Conservation (phyloP, 2,113 vertebrate genomes). For the Antennarius striatus region DNA sequence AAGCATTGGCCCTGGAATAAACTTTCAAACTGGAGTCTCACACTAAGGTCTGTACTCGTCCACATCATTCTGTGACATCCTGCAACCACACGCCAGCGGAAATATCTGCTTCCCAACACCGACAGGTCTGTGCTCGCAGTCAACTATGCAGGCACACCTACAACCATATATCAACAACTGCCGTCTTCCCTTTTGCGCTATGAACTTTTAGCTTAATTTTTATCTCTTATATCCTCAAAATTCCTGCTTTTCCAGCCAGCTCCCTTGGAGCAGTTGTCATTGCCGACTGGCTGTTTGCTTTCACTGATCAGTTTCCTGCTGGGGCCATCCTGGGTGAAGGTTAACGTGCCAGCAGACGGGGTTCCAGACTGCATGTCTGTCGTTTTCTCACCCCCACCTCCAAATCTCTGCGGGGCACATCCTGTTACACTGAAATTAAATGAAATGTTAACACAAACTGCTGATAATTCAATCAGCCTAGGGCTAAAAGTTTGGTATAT, state of each 20-base stretch:
- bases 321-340: constrained; percentile 37
- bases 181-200: not conserved
- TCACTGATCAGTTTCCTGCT: constrained; percentile 38
- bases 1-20: constrained; percentile 37
- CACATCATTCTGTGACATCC: constrained; percentile 13
- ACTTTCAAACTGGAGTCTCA: constrained; percentile 35
- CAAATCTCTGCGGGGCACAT: not conserved
- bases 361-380: constrained; percentile 9
- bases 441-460: constrained; percentile 4
- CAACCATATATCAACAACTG: not conserved
- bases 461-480: constrained; percentile 3
- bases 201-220: not conserved
- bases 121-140: constrained; percentile 2
- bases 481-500: not conserved
- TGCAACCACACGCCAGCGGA: constrained; percentile 14
- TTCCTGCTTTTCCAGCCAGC: constrained; percentile 16
- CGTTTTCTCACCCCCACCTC: constrained; percentile 8
- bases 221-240: too few species aligned
- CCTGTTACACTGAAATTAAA: constrained; percentile 4
- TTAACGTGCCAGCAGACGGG: constrained; percentile 27
- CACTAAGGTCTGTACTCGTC: constrained; percentile 4
- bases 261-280: constrained; percentile 31
- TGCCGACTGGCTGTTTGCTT: constrained; percentile 28
- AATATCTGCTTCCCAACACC: constrained; percentile 15
- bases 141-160: not conserved